Evolutionary conservation across 2,888 invertebrate genomes (phyloP).

Genomic region (Eurois occulta): DNA sequence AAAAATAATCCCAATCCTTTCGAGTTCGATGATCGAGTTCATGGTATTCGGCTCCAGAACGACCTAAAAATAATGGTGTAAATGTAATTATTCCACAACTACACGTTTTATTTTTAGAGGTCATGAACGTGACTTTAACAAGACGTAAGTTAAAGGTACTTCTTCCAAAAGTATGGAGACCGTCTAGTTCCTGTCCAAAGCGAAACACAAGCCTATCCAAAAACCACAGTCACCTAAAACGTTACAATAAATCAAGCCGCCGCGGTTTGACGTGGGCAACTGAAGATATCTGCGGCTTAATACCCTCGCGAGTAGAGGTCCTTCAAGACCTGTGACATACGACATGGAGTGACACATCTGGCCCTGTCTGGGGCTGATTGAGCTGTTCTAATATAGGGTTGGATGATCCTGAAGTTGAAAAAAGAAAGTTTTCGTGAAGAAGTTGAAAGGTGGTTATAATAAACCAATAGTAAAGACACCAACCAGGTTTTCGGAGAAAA

Average conservation of each 20-base stretch:
- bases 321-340: constrained; percentile 9
- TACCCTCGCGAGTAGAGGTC: constrained; percentile 3
- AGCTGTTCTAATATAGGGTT: neutral
- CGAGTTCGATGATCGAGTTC: no score
- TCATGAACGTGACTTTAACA: neutral
- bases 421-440: neutral
- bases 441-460: neutral
- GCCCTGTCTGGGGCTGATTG: constrained; percentile 11
- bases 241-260: constrained; percentile 41
- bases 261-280: constrained; percentile 32
- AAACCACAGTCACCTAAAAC: neutral
- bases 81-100: no score
- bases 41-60: no score
- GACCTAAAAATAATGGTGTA: no score
- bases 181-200: neutral
- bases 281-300: constrained; percentile 23
- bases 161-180: neutral
- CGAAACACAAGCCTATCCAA: neutral
- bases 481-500: neutral
- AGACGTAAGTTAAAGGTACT: neutral
- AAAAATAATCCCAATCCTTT: no score
- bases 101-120: no score
- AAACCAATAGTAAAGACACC: neutral
- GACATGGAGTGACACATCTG: constrained; percentile 20
- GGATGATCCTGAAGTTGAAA: neutral